Evolutionary conservation across 2,888 invertebrate genomes (phyloP), one percentile per base, ranked within the genome.

Genomic region (Tetranychus truncatus): DNA sequence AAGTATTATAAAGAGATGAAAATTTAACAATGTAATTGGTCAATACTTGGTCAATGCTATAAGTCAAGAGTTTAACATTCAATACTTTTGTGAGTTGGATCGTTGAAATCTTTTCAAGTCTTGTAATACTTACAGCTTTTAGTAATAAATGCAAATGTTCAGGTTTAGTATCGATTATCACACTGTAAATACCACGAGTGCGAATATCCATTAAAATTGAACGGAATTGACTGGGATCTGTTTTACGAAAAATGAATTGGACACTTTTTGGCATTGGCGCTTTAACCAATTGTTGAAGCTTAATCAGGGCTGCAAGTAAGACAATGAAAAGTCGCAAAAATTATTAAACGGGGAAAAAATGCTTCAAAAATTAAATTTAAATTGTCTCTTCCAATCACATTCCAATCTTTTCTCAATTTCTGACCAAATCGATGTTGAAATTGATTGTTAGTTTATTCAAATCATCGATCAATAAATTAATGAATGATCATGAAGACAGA

Each of bases 141-240:
- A 94, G 90, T 82, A 95, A 88, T 80, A 87, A 87, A 78, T 89
- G 87, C 81, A 94, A 89, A 80, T 89, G 88, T 79, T 87, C 86
- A 0, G 89, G 86, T 80, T 86, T 87, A 0, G 93, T 90, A 81
- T 95, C 95, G 6, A 94, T 89, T 77, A 95, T 89, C 75, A 95
- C 86, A 81, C 93, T 91, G 81, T 87, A 89, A 80, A 94, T 91
- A 80, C 89, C 88, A 82, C 92, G 92, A 81, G 91, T 89, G 78
- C 92, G 89, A 46, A 95, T 87, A 82, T 92, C 91, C 76, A 89
- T 87, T 1, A 93, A 85, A 0, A 90, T 88, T 46, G 87, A 87
- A 24, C 91, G 82, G 82, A 91, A 92, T 24, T 76, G 76, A 15
- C 74, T 71, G 44, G 89, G 88, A 79, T 87, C 87, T 34, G 88